Base-by-base conservation (phyloP, 2,888 invertebrate species). In the Drosophila neonasuta region DNA sequence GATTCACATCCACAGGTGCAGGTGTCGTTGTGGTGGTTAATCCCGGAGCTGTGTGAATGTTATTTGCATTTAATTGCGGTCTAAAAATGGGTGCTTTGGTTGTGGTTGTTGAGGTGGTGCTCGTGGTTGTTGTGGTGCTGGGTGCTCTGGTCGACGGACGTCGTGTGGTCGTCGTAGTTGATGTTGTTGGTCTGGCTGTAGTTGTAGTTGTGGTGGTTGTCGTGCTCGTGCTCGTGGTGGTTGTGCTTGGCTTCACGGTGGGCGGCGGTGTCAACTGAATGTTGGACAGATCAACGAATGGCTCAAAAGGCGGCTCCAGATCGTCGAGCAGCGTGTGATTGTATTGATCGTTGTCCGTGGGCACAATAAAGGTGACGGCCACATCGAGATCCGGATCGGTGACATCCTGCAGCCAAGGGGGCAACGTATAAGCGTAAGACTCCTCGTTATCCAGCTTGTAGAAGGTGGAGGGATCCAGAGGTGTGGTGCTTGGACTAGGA, bases 361-460 rank as follows among this genome's bases (percentile, higher is more conserved):
- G 90, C 46, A 89, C 81, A 11, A 86, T 79, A 39, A 85, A 90
- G 9, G 89, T 82, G 10, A 90, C 87, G 1, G 90, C 90, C 17
- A 89, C 88, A 67, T 90, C 90, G 20, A 90, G 61, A 24, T 90
- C 90, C 0, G 90, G 89, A 71, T 90, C 90, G 56, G 90, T 90
- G 0, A 88, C 80, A 46, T 86, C 91, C 34, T 86, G 84, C 36
- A 90, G 52, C 90, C 90, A 90, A 1, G 90, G 77, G 4, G 90
- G 90, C 45, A 90, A 51, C 0, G 90, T 88, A 36, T 87, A 86
- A 0, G 90, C 88, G 44, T 90, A 86, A 0, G 77, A 82, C 42
- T 82, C 80, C 54, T 86, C 89, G 11, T 79, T 74, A 0, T 66
- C 68, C n/a, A 90, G 74, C 44, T 71, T 78, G 45, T 79, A 88